phyloP scores from a whole-genome alignment of 2,113 vertebrate genomes.

The Catharus minimus region DNA sequence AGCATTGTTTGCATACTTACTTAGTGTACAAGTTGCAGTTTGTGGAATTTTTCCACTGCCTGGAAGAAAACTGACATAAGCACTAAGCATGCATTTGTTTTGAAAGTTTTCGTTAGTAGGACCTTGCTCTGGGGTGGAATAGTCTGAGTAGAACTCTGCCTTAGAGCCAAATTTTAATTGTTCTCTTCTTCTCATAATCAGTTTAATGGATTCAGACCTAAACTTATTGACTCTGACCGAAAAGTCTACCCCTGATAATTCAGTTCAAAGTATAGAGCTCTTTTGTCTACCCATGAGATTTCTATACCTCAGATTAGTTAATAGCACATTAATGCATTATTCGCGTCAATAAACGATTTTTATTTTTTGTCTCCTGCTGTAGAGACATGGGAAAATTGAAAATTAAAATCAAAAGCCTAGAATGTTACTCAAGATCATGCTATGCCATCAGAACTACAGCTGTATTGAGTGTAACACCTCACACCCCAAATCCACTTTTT shows the following conservation, averaged over 20 bases:
- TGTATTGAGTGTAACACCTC: not conserved
- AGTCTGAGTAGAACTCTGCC: not conserved
- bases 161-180: not conserved
- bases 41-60: not conserved
- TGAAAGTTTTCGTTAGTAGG: not conserved
- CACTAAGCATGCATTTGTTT: not conserved
- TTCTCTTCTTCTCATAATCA: not conserved
- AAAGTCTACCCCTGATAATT: not conserved
- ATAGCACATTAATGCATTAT: not conserved
- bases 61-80: not conserved
- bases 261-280: not conserved
- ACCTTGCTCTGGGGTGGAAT: not conserved
- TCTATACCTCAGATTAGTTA: not conserved
- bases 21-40: not conserved
- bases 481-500: not conserved
- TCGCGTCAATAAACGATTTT: not conserved
- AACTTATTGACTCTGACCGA: not conserved
- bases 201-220: not conserved
- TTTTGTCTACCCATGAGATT: not conserved
- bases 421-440: not conserved
- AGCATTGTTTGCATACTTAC: not conserved
- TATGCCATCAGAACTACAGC: not conserved
- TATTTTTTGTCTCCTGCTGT: not conserved
- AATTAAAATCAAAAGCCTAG: not conserved
- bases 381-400: not conserved